Conservation (phyloP, 2,113 vertebrate species). For the Austrofundulus limnaeus region DNA sequence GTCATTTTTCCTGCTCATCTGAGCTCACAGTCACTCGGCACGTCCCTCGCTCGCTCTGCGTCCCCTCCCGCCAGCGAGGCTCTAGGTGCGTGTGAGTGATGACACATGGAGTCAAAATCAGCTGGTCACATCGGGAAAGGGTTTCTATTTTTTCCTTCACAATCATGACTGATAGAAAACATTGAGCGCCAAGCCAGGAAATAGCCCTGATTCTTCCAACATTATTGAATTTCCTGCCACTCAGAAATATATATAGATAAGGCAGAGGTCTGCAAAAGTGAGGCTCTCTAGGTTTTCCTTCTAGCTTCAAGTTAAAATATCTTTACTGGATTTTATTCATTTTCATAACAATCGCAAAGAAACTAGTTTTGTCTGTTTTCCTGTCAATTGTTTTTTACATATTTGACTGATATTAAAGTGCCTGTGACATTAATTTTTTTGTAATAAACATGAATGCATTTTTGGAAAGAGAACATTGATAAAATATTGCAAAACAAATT, state of each 20-base stretch:
- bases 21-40: constrained; percentile 41
- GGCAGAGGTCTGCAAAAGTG: background rate
- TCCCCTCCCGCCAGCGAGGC: constrained; percentile 14
- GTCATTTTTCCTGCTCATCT: constrained; percentile 43
- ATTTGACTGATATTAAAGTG: too few relatives aligned
- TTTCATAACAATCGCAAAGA: constrained; percentile 19
- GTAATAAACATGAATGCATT: too few relatives aligned
- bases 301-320: too few relatives aligned
- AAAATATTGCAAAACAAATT: too few relatives aligned
- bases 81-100: constrained; percentile 20
- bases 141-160: constrained; percentile 14
- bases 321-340: too few relatives aligned
- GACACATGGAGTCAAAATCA: constrained; percentile 51
- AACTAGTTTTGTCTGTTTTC: constrained; percentile 9
- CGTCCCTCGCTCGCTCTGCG: constrained; percentile 5
- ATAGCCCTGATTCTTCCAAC: constrained; percentile 23
- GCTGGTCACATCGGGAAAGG: constrained; percentile 30
- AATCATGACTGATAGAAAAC: constrained; percentile 22
- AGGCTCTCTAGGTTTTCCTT: background rate
- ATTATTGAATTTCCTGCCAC: constrained; percentile 32
- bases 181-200: constrained; percentile 21
- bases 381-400: too few relatives aligned
- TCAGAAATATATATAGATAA: constrained; percentile 16
- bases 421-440: too few relatives aligned
- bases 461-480: too few relatives aligned